These are phyloP conservation scores for Semotilus atromaculatus DNA, from an alignment of 2,797 vertebrate species.

Conservation along the genomic window DNA sequence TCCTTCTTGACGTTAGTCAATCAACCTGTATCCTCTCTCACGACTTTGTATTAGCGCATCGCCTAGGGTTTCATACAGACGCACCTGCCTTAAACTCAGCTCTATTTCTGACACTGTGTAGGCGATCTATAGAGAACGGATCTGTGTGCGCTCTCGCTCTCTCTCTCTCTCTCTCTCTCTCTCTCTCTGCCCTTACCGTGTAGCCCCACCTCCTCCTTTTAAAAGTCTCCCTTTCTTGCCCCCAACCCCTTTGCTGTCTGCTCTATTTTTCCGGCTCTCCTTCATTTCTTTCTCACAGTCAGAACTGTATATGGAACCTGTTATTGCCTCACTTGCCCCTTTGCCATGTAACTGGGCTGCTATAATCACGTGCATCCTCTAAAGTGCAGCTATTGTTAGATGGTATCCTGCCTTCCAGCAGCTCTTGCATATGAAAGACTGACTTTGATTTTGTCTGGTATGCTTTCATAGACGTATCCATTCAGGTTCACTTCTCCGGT, in stretches of 20 bases:
- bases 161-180: conserved; percentile 28
- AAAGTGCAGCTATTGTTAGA: conserved; percentile 36
- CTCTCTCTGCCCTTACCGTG: conserved; percentile 7
- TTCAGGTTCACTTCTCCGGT: background rate
- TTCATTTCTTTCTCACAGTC: conserved; percentile 31
- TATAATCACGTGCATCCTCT: conserved; percentile 48
- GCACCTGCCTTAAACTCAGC: conserved; percentile 61
- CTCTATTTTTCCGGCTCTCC: conserved; percentile 28
- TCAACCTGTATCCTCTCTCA: conserved; percentile 55
- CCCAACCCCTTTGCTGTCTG: conserved; percentile 35
- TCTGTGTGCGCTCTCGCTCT: conserved; percentile 56
- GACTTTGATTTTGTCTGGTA: conserved; percentile 29
- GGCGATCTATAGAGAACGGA: conserved; percentile 69
- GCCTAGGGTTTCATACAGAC: conserved; percentile 68
- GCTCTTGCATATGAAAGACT: conserved; percentile 2
- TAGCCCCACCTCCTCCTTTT: conserved; percentile 37
- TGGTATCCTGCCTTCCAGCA: conserved; percentile 12
- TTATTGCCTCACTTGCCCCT: conserved; percentile 53
- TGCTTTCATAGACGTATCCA: conserved; percentile 4
- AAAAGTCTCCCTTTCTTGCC: conserved; percentile 56
- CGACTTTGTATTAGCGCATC: conserved; percentile 61
- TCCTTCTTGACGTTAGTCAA: conserved; percentile 45
- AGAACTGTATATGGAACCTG: conserved; percentile 49
- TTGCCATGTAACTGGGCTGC: conserved; percentile 44
- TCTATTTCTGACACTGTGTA: conserved; percentile 71